Base-by-base conservation (phyloP, 1,140 invertebrate genomes). In the Tetragonula clypearis region DNA sequence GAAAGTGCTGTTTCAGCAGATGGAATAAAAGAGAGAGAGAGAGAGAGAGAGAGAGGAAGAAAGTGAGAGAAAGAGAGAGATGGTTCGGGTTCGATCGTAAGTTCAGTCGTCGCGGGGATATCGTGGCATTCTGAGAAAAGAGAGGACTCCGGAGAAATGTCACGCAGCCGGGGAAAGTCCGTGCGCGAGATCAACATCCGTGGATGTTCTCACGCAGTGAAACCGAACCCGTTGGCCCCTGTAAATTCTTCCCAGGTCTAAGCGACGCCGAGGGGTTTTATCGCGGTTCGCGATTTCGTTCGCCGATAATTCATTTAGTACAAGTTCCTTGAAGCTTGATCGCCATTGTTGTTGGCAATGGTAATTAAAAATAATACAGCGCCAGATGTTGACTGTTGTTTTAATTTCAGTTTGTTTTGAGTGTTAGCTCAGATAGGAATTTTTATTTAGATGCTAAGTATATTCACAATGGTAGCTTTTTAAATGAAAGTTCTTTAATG, bases 71-170 rank as follows among this genome's bases (percentile, higher is more conserved):
- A 3, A 71, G 23, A 73, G 49, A 84, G 19, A 79, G 75, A 84
- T 71, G 30, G 82, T 58, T 69, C 12, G 55, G 41, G 66, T 21
- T 53, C 66, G 82, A 84, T 79, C 82, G 82, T 79, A 84, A 84
- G 82, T 84, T 84, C 76, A 84, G 30, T 30, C 81, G 81, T 83
- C 74, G 19, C 30, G 65, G 53, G 26, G 65, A 69, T 49, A 49
- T 77, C 76, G 76, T 66, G 66, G 62, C 69, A 72, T 84, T 68
- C 66, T 79, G 82, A 84, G 82, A 84, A 84, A 84, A 84, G 76
- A 72, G 82, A 72, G 77, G 77, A 79, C 56, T 12, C 11, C 3
- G 76, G 68, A 72, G 82, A 84, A 84, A 84, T 84, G 82, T 84
- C 82, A 84, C 76, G 82, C 26, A 72, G 76, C 35, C 58, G 56